These are phyloP conservation scores for Hyposoter dolosus DNA, from an alignment of 2,888 invertebrate genomes.

Conservation along the genomic window DNA sequence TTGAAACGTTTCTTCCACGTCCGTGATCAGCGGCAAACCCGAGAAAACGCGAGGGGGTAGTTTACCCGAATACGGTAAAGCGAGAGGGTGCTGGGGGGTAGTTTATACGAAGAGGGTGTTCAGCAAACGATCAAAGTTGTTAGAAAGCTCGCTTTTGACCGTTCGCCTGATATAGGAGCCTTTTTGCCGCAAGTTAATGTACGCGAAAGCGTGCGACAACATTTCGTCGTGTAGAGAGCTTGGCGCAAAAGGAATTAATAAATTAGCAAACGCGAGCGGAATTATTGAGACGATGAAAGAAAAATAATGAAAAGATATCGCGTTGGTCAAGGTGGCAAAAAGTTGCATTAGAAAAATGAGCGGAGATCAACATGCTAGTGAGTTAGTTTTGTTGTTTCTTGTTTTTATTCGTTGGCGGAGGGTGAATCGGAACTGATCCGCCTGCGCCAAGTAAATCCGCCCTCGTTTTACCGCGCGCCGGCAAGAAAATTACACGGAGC, in stretches of 20 bases:
- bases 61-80: constrained; percentile 15
- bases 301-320: not conserved
- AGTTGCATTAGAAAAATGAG: not conserved
- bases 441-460: constrained; percentile 55
- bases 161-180: too few species aligned
- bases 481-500: constrained; percentile 65
- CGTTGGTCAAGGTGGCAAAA: too few species aligned
- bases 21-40: constrained; percentile 44
- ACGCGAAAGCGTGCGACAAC: too few species aligned
- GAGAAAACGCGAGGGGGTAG: not conserved
- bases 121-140: constrained; percentile 44
- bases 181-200: too few species aligned
- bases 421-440: not conserved
- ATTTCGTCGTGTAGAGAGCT: too few species aligned
- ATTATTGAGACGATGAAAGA: not conserved
- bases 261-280: not conserved
- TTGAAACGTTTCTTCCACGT: constrained; percentile 25
- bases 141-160: constrained; percentile 18
- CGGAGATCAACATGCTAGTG: not conserved
- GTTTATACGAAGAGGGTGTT: constrained; percentile 20
- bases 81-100: not conserved
- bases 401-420: not conserved
- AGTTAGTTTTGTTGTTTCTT: not conserved
- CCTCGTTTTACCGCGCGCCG: not conserved
- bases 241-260: not conserved